Evolutionary conservation across 1,140 invertebrate species (phyloP).

Genomic region (Bombus terrestris): DNA sequence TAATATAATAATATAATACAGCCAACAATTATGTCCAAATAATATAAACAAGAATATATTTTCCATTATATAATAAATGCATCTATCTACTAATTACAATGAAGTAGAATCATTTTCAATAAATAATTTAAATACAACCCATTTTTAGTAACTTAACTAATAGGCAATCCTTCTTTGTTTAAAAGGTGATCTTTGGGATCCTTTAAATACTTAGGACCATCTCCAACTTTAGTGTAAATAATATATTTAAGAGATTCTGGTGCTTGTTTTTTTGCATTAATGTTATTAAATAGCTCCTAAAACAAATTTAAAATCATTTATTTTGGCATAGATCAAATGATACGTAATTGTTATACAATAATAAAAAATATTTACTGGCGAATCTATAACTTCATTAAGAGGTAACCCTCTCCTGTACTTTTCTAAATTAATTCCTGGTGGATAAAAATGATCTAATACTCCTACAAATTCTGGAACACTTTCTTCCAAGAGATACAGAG

Average conservation of each 20-base stretch:
- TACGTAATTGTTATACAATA: background rate
- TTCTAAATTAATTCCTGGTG: constrained; percentile 78
- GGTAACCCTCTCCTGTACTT: constrained; percentile 85
- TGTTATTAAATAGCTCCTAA: constrained; percentile 78
- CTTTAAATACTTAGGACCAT: constrained; percentile 85
- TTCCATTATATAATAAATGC: background rate
- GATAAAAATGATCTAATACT: constrained; percentile 89
- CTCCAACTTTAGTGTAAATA: constrained; percentile 91
- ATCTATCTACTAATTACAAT: background rate
- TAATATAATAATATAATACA: background rate
- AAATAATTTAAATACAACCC: background rate
- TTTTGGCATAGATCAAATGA: background rate
- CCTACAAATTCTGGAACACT: constrained; percentile 87
- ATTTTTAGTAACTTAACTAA: constrained; percentile 33
- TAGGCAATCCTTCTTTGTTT: constrained; percentile 69
- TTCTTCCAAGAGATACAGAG: constrained; percentile 92
- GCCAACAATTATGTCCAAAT: background rate
- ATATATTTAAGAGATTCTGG: constrained; percentile 89
- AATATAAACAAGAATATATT: background rate
- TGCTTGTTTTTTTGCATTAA: constrained; percentile 79
- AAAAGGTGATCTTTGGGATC: constrained; percentile 84
- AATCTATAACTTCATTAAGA: constrained; percentile 67
- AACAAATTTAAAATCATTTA: constrained; percentile 50
- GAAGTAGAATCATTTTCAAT: background rate
- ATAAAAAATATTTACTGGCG: constrained; percentile 63